Conservation (phyloP, 2,888 invertebrate genomes). For the Drosophila bunnanda region DNA sequence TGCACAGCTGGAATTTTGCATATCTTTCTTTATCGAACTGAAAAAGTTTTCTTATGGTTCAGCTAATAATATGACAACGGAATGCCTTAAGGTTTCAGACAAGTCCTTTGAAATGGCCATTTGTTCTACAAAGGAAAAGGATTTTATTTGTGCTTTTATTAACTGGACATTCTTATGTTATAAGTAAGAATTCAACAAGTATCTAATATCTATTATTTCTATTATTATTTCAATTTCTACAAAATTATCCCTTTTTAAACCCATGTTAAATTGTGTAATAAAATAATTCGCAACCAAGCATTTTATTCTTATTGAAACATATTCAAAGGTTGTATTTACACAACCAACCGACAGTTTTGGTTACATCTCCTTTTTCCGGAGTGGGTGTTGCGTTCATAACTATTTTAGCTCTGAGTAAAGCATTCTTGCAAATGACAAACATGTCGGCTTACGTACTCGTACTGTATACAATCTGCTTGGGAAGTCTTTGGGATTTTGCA, state of each 20-base stretch:
- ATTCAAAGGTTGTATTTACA: not conserved
- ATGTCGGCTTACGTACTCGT: slow-evolving; percentile 13
- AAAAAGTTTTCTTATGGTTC: not conserved
- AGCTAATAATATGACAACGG: not conserved
- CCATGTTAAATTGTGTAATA: no score
- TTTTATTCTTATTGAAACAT: not conserved
- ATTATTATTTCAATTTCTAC: no score
- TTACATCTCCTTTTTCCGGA: not conserved
- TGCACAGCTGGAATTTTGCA: slow-evolving; percentile 5
- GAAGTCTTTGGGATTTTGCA: slow-evolving; percentile 27
- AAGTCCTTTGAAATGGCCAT: not conserved
- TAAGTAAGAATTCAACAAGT: no score
- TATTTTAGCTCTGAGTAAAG: slow-evolving; percentile 1
- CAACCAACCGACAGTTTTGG: not conserved
- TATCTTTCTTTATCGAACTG: not conserved
- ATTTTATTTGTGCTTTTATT: not conserved
- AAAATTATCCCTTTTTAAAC: no score
- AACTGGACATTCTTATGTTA: not conserved
- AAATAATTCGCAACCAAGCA: no score
- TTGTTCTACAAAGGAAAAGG: not conserved
- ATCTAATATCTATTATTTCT: no score
- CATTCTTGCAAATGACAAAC: slow-evolving; percentile 25
- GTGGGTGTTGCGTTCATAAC: not conserved
- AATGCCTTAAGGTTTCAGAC: not conserved
- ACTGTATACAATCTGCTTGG: slow-evolving; percentile 9